Conservation (phyloP, 2,797 vertebrate species). For the Sciaenops ocellatus region DNA sequence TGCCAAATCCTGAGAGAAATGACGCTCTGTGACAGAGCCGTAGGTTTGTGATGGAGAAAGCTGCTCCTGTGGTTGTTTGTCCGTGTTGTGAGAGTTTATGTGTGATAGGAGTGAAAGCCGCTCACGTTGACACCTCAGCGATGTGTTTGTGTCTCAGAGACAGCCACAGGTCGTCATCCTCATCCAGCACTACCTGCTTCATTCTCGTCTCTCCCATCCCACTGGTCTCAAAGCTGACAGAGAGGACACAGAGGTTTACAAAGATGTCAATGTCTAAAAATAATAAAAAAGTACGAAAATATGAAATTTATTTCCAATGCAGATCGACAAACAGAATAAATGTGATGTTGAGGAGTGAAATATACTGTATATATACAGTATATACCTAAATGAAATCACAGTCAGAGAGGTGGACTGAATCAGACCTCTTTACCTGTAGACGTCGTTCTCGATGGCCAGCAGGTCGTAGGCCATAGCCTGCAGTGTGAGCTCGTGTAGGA, state of each 20-base stretch:
- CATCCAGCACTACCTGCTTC: conserved; percentile 96
- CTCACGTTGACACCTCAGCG: conserved; percentile 98
- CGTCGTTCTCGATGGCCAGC: conserved; percentile 94
- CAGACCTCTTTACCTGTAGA: conserved; percentile 91
- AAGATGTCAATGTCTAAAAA: no score
- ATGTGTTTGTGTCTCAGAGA: conserved; percentile 97
- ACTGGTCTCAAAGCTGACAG: conserved; percentile 93
- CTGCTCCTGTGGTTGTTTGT: background rate
- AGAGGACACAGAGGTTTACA: background rate
- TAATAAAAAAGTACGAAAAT: background rate
- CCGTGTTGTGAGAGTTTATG: background rate
- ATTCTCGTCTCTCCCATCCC: conserved; percentile 93
- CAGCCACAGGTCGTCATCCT: conserved; percentile 97
- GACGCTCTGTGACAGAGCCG: background rate
- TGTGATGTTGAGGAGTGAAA: no score
- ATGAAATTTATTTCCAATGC: background rate
- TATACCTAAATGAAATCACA: no score
- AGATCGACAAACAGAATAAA: no score
- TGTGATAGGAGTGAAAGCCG: background rate
- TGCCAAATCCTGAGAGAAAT: background rate
- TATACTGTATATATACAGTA: no score
- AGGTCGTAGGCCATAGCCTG: conserved; percentile 98
- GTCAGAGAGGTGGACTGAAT: background rate
- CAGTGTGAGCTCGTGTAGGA: conserved; percentile 96
- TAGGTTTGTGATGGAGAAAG: background rate